Percentiles rank a stretch among this genome's conserved stretches.
Evolutionary conservation across 2,113 vertebrate genomes (phyloP).

Genomic region (Oreochromis niloticus): DNA sequence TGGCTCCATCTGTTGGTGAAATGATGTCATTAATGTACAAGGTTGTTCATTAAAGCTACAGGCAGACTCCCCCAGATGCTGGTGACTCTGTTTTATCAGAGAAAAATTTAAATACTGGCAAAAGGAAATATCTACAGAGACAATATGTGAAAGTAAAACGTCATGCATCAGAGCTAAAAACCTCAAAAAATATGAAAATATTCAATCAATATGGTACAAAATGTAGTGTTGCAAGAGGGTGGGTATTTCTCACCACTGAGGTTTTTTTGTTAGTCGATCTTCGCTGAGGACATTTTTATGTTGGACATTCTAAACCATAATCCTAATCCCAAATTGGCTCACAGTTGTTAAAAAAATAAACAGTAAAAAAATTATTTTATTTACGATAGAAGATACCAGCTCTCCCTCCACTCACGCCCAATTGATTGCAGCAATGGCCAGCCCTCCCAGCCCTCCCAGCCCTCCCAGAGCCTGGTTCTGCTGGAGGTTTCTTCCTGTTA

Average conservation of each 20-base stretch:
- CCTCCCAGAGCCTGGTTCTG: rapidly evolving
- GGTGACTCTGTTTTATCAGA: rapidly evolving
- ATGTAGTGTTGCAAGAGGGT: background rate
- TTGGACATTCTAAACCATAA: background rate
- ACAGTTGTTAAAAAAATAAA: background rate
- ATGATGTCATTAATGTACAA: rapidly evolving
- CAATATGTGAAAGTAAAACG: background rate
- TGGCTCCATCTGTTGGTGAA: background rate
- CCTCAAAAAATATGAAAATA: background rate
- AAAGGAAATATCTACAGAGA: background rate
- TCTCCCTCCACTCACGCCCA: background rate
- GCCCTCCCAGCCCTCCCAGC: background rate
- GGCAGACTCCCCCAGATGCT: background rate
- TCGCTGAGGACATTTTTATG: background rate
- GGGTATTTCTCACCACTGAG: background rate
- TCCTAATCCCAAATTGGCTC: background rate
- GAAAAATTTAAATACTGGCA: rapidly evolving
- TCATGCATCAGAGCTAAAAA: background rate
- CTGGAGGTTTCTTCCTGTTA: background rate
- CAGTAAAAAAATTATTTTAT: rapidly evolving
- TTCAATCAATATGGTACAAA: background rate
- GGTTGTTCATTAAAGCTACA: background rate
- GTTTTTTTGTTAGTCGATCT: background rate
- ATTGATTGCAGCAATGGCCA: background rate
- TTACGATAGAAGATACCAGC: rapidly evolving